phyloP scores from a whole-genome alignment of 2,888 invertebrate genomes.

The Carabus problematicus region DNA sequence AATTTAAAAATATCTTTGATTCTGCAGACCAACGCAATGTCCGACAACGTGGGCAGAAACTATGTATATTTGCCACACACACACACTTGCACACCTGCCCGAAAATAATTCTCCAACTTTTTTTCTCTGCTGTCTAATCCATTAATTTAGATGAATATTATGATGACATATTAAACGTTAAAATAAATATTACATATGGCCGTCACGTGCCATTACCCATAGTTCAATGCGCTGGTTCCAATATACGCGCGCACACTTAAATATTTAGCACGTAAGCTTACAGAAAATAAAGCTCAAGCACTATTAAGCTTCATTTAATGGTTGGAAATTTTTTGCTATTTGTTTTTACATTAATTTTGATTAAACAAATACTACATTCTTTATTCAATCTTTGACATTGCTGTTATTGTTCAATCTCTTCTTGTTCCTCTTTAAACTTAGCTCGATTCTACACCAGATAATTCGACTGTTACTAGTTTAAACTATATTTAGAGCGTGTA shows the following conservation, averaged over 20 bases:
- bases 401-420: neutral
- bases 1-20: conserved; percentile 40
- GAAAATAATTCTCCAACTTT: conserved; percentile 19
- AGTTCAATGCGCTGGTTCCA: conserved; percentile 15
- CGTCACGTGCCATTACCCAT: neutral
- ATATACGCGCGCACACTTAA: neutral
- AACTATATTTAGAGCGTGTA: no score
- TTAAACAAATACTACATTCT: no score
- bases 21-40: conserved; percentile 39
- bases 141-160: conserved; percentile 20
- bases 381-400: no score
- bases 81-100: conserved; percentile 7
- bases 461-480: no score
- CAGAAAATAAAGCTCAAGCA: no score
- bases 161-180: conserved; percentile 11
- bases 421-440: no score
- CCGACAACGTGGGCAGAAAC: conserved; percentile 31
- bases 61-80: conserved; percentile 35
- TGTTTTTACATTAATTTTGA: neutral
- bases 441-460: no score
- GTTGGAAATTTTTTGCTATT: neutral
- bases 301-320: neutral
- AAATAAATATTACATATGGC: conserved; percentile 14
- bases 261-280: no score
- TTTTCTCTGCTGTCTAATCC: neutral